Evolutionary conservation across 2,113 vertebrate genomes (phyloP).

Genomic region (Nothoprocta perdicaria): DNA sequence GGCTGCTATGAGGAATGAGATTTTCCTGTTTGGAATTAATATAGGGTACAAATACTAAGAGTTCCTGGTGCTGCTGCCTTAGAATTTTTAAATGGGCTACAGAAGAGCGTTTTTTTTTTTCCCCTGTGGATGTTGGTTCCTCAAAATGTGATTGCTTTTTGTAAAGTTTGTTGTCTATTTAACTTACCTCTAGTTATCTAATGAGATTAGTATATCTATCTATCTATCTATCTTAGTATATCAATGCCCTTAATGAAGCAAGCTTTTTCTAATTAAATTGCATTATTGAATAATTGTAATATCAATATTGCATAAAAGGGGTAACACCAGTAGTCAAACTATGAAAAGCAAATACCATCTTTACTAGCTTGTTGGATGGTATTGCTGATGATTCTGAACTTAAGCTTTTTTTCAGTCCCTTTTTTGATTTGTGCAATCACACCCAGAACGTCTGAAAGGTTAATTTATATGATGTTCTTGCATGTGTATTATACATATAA

Average conservation of each 20-base stretch:
- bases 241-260: neutral
- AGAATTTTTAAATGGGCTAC: neutral
- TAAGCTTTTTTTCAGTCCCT: neutral
- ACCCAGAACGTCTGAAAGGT: neutral
- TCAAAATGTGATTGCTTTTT: neutral
- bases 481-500: neutral
- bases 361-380: neutral
- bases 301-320: neutral
- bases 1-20: neutral
- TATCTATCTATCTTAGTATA: neutral
- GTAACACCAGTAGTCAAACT: neutral
- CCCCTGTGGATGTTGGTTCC: neutral
- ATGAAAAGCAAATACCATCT: neutral
- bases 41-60: neutral
- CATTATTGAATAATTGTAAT: slow-evolving; percentile 11
- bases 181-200: neutral
- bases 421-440: neutral
- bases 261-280: slow-evolving; percentile 14
- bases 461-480: neutral
- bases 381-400: neutral
- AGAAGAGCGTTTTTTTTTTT: neutral
- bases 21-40: neutral
- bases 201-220: neutral
- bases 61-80: neutral
- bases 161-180: slow-evolving; percentile 4